Evolutionary conservation across 2,113 vertebrate species (phyloP), one percentile per base, ranked within the genome.

Genomic region (Ammospiza nelsoni): DNA sequence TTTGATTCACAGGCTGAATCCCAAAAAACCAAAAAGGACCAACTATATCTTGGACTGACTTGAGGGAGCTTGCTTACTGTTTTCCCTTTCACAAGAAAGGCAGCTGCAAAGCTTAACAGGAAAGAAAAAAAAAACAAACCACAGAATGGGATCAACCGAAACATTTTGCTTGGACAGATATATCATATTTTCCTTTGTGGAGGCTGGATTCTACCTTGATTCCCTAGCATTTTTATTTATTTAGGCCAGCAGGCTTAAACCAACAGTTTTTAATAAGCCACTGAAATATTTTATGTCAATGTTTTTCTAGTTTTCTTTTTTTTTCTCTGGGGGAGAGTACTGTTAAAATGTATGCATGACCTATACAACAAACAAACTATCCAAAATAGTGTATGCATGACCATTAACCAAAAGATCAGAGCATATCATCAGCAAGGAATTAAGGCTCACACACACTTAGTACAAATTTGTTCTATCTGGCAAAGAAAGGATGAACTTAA

Each of bases 111-210:
- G 51, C 1, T 49, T 31, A 91, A 75, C 10, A 61, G 16, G 7
- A 31, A 63, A 16, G 9, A 16, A 18, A 28, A 46, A 46, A 23
- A 25, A n/a, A 15, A 18, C 12, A 48, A 81, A 66, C 5, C 25
- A 21, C 54, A 33, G 9, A 79, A 11, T n/a, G 12, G 28, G 25
- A 62, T 92, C 49, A 73, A 73, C 15, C 14, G 58, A 79, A 94
- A 69, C 44, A 84, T 95, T 95, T 95, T 83, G 54, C 67, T 95
- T 93, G 79, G 85, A 92, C 55, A 43, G 18, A 88, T 68, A 52
- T 41, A 76, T 8, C 12, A 21, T 76, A 12, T 76, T 88, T 94
- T 88, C 15, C 12, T 92, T 93, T 62, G 33, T 73, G 46, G 22
- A 83, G 31, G 25, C 4, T 80, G 29, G 39, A 72, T 54, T 57